These are phyloP conservation scores for Bellardia pandia DNA, from an alignment of 2,888 invertebrate species.

Conservation along the genomic window DNA sequence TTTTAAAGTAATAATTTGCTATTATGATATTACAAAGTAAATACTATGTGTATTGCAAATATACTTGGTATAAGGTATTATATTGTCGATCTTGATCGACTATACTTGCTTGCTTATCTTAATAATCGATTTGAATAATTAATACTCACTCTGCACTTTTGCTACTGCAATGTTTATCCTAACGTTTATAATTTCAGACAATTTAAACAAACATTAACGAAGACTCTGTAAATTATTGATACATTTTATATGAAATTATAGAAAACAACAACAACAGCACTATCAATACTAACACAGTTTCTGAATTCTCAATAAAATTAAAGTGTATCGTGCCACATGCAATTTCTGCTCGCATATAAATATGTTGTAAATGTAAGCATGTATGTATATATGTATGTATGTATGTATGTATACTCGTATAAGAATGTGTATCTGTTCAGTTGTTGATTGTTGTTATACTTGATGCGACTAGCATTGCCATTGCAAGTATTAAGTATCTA, in stretches of 20 bases:
- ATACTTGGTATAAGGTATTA: too few species aligned
- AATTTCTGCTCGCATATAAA: conserved; percentile 18
- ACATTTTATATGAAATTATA: conserved; percentile 41
- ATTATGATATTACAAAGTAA: too few species aligned
- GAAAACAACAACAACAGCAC: background rate
- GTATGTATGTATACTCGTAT: too few species aligned
- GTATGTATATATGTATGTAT: background rate
- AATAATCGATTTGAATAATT: too few species aligned
- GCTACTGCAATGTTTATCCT: background rate
- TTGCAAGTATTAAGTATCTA: background rate
- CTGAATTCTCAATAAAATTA: conserved; percentile 22
- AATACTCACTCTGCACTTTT: background rate
- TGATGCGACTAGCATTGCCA: background rate
- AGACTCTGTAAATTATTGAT: conserved; percentile 50
- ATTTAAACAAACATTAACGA: conserved; percentile 44
- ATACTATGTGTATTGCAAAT: too few species aligned
- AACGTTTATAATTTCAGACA: conserved; percentile 24
- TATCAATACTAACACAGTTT: background rate
- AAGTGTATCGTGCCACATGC: conserved; percentile 49
- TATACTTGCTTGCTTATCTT: too few species aligned
- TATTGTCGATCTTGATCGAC: too few species aligned
- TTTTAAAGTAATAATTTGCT: too few species aligned
- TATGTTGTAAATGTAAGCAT: conserved; percentile 12
- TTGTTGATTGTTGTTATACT: conserved; percentile 11
- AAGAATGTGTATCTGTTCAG: background rate